Percentiles rank a stretch among this genome's conserved stretches.
phyloP scores from a whole-genome alignment of 2,888 invertebrate genomes.

The Drosophila pseudotakahashii region DNA sequence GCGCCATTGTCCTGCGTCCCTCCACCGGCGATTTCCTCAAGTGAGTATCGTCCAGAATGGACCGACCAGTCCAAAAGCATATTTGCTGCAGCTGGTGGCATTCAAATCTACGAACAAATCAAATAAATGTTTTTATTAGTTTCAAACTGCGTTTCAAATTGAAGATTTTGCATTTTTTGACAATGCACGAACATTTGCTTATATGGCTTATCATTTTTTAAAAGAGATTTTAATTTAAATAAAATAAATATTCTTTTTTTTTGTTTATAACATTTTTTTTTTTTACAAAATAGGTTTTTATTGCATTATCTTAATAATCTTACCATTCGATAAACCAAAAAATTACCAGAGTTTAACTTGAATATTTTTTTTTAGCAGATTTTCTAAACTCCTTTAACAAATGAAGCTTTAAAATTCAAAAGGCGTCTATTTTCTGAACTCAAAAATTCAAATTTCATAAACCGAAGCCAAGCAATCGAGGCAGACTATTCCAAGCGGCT shows the following conservation, averaged over 20 bases:
- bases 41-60: slow-evolving; percentile 85
- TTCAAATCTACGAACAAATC: slow-evolving; percentile 28
- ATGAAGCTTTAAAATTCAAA: neutral
- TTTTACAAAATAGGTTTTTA: too few relatives aligned
- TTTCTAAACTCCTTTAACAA: too few relatives aligned
- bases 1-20: slow-evolving; percentile 93
- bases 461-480: slow-evolving; percentile 8
- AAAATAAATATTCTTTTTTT: too few relatives aligned
- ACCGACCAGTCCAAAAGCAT: neutral
- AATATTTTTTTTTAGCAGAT: too few relatives aligned
- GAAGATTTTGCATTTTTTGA: neutral
- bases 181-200: neutral
- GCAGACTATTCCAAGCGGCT: slow-evolving; percentile 15
- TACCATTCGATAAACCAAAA: too few relatives aligned
- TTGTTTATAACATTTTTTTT: too few relatives aligned
- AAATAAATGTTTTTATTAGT: slow-evolving; percentile 20
- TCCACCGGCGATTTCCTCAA: slow-evolving; percentile 94
- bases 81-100: slow-evolving; percentile 18
- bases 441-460: neutral
- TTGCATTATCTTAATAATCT: too few relatives aligned
- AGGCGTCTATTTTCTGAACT: neutral
- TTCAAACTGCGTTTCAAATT: slow-evolving; percentile 2
- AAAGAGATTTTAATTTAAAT: too few relatives aligned
- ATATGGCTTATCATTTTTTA: too few relatives aligned
- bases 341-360: too few relatives aligned